phyloP scores from a whole-genome alignment of 2,888 invertebrate species.

The Opisthograptis luteolata region DNA sequence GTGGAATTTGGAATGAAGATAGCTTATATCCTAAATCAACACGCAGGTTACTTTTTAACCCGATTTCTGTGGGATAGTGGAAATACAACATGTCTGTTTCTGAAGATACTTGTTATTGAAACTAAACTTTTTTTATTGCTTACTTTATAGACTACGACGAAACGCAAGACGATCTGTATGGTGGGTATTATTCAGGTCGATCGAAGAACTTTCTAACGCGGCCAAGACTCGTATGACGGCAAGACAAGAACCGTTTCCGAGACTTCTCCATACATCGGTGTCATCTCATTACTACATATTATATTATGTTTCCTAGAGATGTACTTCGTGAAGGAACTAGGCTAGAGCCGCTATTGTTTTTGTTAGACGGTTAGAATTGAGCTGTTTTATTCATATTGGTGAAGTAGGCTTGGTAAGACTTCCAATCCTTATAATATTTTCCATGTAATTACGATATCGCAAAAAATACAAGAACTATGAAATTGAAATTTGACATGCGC shows the following conservation, averaged over 20 bases:
- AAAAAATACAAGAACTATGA: no score
- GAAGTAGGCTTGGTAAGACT: neutral
- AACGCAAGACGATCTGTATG: conserved; percentile 25
- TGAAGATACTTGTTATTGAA: no score
- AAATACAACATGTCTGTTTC: no score
- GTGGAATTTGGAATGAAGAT: no score
- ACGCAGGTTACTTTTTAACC: no score
- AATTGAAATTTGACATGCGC: neutral
- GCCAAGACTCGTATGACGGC: neutral
- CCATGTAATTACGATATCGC: no score
- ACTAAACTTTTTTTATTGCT: no score
- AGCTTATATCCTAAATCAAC: no score
- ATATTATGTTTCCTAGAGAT: conserved; percentile 1
- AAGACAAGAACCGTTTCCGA: neutral
- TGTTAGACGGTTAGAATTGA: neutral
- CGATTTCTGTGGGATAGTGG: no score
- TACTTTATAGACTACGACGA: conserved; percentile 21
- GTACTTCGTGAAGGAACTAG: conserved; percentile 18
- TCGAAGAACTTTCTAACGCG: neutral
- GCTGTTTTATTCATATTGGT: neutral
- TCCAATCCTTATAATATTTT: no score
- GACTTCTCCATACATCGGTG: conserved; percentile 3
- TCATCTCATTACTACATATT: conserved; percentile 6
- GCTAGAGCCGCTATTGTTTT: conserved; percentile 13
- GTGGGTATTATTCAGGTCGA: neutral